Conservation (phyloP, 2,888 invertebrate species). For the Ptychoptera contaminata region DNA sequence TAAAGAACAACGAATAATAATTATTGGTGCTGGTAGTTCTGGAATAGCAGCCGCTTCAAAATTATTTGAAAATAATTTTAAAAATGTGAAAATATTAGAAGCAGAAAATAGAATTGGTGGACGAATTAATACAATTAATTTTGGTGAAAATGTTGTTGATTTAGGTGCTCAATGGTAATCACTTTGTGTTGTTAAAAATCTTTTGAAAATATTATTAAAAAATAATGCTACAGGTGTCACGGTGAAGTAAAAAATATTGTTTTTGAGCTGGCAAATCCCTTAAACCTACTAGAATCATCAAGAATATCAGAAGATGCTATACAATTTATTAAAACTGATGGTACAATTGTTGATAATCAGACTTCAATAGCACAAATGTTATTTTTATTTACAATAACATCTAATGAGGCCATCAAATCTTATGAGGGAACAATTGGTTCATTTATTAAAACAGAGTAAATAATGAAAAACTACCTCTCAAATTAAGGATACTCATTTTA, state of each 20-base stretch:
- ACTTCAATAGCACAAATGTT: too few relatives aligned
- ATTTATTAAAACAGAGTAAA: slow-evolving; percentile 6
- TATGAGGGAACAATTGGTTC: slow-evolving; percentile 8
- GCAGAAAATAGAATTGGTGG: slow-evolving; percentile 42
- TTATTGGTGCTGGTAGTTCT: slow-evolving; percentile 16
- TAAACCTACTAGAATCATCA: slow-evolving; percentile 2
- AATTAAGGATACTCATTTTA: too few relatives aligned
- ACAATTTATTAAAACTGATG: too few relatives aligned
- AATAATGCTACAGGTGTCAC: slow-evolving; percentile 35
- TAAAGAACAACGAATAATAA: slow-evolving; percentile 9
- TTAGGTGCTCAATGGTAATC: slow-evolving; percentile 59
- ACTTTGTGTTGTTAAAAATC: not conserved
- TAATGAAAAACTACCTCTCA: too few relatives aligned
- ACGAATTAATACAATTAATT: slow-evolving; percentile 23
- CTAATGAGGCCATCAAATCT: slow-evolving; percentile 14
- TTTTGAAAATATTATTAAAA: not conserved
- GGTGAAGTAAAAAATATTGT: slow-evolving; percentile 44
- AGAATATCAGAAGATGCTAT: too few relatives aligned
- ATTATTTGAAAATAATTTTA: slow-evolving; percentile 27
- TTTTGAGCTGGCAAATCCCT: slow-evolving; percentile 33
- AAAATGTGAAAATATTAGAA: slow-evolving; percentile 36
- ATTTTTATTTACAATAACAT: too few relatives aligned
- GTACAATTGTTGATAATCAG: too few relatives aligned
- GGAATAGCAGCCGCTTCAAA: slow-evolving; percentile 19
- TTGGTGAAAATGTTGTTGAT: slow-evolving; percentile 37